Base-by-base conservation (phyloP, 2,888 invertebrate genomes). In the Meiosimyza decipiens region DNA sequence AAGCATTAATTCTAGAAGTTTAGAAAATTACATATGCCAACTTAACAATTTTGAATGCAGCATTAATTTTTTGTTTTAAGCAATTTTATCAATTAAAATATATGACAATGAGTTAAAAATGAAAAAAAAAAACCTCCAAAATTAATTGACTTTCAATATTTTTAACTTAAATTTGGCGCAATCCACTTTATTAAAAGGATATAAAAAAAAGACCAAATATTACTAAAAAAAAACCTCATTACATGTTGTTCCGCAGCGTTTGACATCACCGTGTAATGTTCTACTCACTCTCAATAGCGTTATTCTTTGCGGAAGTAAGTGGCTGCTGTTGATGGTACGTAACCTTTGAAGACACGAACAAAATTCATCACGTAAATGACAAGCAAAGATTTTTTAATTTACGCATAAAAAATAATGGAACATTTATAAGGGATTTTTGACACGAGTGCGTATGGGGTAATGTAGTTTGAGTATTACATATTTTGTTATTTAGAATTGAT, bases 1-100 rank as follows among this genome's bases (percentile, higher is more conserved):
- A 84, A 75, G 81, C 84, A n/a, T 66, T 85, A 59, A 81, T 86
- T 71, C 69, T 85, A 76, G 84, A 85, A 18, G 52, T 63, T n/a
- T 70, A 47, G 22, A 9, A 47, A 40, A 28, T 12, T 22, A n/a
- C n/a, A n/a, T n/a, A 54, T 2, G 6, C 9, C 54, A 15, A 67
- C 2, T 22, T 7, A 54, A 52, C 33, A 40, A 12, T 49, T 49
- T 49, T n/a, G 1, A 18, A 11, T 11, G 18, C 22, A 2, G 2
- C 22, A 22, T 22, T 16, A 15, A 6, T 11, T 22, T 57, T 28
- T 28, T 16, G 6, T 22, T 57, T 22, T 3, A 57, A 22, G 6
- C n/a, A 54, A 54, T 12, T 54, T 6, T 54, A 54, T n/a, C 54
- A 54, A 6, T 9, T 40, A 7, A 40, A 40, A 40, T 40, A 7